A percentile compares a stretch with the other conserved stretches of the same genome.
Evolutionary conservation across 2,113 vertebrate genomes (phyloP).

Genomic region (Potamarius usumacintae): DNA sequence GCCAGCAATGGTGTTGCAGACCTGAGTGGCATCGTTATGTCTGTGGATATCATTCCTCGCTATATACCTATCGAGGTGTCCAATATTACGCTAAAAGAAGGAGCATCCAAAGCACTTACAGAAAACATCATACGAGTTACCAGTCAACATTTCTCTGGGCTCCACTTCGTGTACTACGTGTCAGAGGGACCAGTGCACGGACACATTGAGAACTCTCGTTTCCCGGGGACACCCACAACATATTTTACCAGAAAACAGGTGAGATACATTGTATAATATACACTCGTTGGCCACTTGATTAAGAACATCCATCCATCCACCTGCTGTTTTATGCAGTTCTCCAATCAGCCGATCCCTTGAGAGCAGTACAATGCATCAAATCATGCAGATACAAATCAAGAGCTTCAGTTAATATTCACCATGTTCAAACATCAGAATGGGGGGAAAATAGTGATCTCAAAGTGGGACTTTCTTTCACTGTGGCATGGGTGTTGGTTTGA

Average conservation of each 20-base stretch:
- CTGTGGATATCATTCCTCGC: conserved; percentile 79
- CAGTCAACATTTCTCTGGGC: conserved; percentile 76
- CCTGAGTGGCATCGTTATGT: conserved; percentile 72
- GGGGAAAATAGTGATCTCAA: too few species aligned
- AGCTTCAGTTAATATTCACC: too few species aligned
- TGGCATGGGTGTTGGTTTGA: too few species aligned
- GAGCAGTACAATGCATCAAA: too few species aligned
- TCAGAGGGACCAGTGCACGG: conserved; percentile 77
- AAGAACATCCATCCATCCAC: too few species aligned
- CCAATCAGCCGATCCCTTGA: too few species aligned
- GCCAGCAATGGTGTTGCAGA: conserved; percentile 77
- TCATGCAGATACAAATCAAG: too few species aligned
- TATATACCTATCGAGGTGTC: conserved; percentile 78
- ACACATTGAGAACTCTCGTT: conserved; percentile 76
- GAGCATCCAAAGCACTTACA: conserved; percentile 75
- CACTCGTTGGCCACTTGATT: too few species aligned
- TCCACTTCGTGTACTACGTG: conserved; percentile 82
- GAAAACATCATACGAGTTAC: conserved; percentile 77
- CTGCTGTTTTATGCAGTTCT: too few species aligned
- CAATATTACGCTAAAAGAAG: conserved; percentile 84
- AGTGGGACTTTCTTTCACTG: too few species aligned
- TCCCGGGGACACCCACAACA: conserved; percentile 73
- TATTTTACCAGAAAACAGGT: conserved; percentile 88
- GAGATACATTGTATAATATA: conserved; percentile 34
- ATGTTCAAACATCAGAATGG: too few species aligned